phyloP scores from a whole-genome alignment of 2,797 vertebrate species.

The Myiotriccus ornatus region DNA sequence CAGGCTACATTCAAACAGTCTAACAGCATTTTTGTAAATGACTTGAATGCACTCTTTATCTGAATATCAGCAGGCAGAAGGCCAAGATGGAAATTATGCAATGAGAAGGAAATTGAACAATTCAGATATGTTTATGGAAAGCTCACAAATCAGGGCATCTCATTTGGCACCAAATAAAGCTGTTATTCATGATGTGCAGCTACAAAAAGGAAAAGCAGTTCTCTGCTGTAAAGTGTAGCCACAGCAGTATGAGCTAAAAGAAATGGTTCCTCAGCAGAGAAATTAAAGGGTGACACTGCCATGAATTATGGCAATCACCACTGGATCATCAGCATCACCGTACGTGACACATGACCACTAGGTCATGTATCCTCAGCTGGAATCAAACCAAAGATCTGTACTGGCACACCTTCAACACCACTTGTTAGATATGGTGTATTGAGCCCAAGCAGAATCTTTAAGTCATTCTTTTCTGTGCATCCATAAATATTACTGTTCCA shows the following conservation, averaged over 20 bases:
- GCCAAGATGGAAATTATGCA: constrained; percentile 71
- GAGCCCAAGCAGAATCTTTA: not conserved
- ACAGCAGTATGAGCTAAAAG: not conserved
- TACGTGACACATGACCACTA: too few species aligned
- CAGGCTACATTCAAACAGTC: constrained; percentile 26
- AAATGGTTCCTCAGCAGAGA: constrained; percentile 34
- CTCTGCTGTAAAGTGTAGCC: constrained; percentile 23
- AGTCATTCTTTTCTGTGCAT: not conserved
- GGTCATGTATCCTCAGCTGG: not conserved
- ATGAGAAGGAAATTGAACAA: constrained; percentile 76
- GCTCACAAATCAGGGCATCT: constrained; percentile 67
- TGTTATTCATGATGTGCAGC: constrained; percentile 62
- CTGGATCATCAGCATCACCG: not conserved
- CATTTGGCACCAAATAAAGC: constrained; percentile 73
- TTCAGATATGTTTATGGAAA: constrained; percentile 74
- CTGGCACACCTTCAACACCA: not conserved
- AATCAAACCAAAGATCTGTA: not conserved
- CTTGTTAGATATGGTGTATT: not conserved
- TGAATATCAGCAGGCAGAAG: constrained; percentile 68
- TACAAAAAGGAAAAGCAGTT: constrained; percentile 64
- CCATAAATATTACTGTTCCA: not conserved
- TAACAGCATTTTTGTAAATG: constrained; percentile 59
- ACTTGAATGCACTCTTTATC: constrained; percentile 73
- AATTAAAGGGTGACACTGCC: not conserved
- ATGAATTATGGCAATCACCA: not conserved